phyloP scores from a whole-genome alignment of 2,888 invertebrate species.

The Malacosoma neustria region DNA sequence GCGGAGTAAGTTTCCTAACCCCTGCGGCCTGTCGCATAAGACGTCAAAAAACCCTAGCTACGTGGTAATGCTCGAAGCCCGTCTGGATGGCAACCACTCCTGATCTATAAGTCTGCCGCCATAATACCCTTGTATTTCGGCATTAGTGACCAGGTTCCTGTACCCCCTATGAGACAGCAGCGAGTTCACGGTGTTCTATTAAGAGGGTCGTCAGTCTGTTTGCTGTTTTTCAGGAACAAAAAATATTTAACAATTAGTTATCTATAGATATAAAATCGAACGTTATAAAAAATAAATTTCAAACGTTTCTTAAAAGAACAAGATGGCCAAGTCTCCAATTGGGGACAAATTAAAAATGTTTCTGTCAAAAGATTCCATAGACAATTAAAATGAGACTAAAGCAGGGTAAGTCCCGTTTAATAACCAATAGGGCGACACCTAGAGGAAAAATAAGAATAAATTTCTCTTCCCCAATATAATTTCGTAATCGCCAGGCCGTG shows the following conservation, averaged over 20 bases:
- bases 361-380: constrained; percentile 27
- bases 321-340: background rate
- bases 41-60: no score
- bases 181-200: no score
- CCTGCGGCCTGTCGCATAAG: no score
- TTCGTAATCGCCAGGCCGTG: constrained; percentile 68
- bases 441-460: constrained; percentile 43
- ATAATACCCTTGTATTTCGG: no score
- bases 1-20: no score
- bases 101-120: no score
- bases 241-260: background rate
- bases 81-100: no score
- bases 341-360: constrained; percentile 21
- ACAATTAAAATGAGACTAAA: constrained; percentile 52
- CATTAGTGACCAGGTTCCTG: no score
- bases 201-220: no score
- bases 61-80: no score
- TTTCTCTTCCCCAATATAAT: constrained; percentile 61
- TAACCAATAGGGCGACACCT: constrained; percentile 65
- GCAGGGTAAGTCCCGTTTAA: constrained; percentile 61
- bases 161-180: no score
- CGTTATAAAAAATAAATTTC: background rate
- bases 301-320: background rate
- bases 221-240: no score
- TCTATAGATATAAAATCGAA: background rate